phyloP scores from a whole-genome alignment of 2,113 vertebrate genomes.

The Notiomystis cincta region DNA sequence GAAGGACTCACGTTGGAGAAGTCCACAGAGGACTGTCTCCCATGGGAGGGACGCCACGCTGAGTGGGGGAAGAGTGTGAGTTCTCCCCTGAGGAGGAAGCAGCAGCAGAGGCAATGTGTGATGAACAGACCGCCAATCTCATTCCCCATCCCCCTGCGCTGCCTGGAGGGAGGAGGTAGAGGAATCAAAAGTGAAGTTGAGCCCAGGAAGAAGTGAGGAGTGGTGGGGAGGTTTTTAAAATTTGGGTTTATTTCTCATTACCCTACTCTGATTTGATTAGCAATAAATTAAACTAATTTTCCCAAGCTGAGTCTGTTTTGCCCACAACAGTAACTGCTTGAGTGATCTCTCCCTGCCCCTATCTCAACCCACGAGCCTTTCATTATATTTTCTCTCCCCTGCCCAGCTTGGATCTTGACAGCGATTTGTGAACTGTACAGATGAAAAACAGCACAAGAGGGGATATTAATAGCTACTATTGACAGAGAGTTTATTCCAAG shows the following conservation, averaged over 20 bases:
- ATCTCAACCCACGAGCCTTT: background rate
- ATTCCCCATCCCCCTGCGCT: background rate
- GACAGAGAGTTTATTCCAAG: background rate
- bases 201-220: background rate
- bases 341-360: background rate
- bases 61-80: background rate
- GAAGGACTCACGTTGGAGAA: background rate
- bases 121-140: background rate
- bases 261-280: background rate
- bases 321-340: background rate
- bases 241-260: background rate
- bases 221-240: background rate
- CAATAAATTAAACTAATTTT: background rate
- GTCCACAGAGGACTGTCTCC: background rate
- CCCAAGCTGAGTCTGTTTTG: background rate
- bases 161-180: background rate
- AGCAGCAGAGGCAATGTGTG: background rate
- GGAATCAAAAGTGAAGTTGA: background rate
- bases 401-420: background rate
- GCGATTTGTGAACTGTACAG: background rate
- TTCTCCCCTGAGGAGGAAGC: background rate
- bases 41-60: background rate
- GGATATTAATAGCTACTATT: background rate
- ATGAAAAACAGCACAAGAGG: background rate
- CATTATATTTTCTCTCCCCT: background rate